A percentile compares a stretch with the other conserved stretches of the same genome.
phyloP scores from a whole-genome alignment of 2,888 invertebrate species.

The Parelbella ahira region DNA sequence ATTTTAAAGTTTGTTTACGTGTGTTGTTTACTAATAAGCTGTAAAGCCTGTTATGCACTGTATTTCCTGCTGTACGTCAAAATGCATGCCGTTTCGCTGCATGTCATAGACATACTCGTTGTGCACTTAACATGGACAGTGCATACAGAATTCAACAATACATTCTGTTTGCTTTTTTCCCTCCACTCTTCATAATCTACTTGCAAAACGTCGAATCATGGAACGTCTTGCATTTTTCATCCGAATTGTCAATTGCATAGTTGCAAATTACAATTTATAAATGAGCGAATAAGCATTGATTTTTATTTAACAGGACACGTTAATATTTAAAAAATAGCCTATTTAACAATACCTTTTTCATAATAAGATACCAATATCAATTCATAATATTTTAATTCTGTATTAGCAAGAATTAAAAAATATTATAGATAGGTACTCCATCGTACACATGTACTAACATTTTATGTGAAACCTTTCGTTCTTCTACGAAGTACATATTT shows the following conservation, averaged over 20 bases:
- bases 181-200: neutral
- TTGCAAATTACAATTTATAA: neutral
- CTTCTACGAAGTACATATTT: neutral
- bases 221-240: slow-evolving; percentile 2
- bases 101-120: too few relatives aligned
- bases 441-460: too few relatives aligned
- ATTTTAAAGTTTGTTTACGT: slow-evolving; percentile 61
- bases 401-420: too few relatives aligned
- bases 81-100: slow-evolving; percentile 6
- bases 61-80: slow-evolving; percentile 9
- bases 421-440: too few relatives aligned
- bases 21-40: slow-evolving; percentile 46
- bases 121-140: too few relatives aligned
- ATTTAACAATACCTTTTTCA: too few relatives aligned
- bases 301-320: too few relatives aligned
- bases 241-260: slow-evolving; percentile 5
- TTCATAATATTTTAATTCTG: too few relatives aligned
- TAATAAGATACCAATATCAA: too few relatives aligned
- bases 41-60: slow-evolving; percentile 24
- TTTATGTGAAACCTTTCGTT: too few relatives aligned
- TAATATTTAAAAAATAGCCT: too few relatives aligned
- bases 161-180: neutral
- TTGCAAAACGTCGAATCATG: slow-evolving; percentile 3
- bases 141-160: neutral
- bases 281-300: too few relatives aligned